phyloP scores from a whole-genome alignment of 2,113 vertebrate species.

The Crocuta crocuta region DNA sequence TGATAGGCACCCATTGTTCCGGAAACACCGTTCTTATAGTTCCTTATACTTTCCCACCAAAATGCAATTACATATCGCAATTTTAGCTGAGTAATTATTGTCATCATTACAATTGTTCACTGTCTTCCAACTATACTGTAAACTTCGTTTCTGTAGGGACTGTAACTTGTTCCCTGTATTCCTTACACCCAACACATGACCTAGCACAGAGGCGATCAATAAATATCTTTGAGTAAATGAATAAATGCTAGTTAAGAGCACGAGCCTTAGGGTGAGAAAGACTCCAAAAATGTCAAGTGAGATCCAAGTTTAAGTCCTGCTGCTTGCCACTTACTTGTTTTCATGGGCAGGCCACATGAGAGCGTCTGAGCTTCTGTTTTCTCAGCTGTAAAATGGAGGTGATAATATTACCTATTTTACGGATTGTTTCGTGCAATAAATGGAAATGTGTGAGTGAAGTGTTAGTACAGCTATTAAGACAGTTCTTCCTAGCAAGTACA shows the following conservation, averaged over 20 bases:
- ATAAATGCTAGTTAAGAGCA: not conserved
- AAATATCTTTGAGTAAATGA: not conserved
- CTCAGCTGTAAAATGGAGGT: not conserved
- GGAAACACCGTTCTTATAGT: not conserved
- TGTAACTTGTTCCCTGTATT: not conserved
- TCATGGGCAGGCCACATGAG: not conserved
- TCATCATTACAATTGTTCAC: not conserved
- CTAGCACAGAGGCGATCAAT: not conserved
- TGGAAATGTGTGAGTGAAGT: not conserved
- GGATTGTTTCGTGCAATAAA: not conserved
- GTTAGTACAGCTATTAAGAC: not conserved
- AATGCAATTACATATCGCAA: not conserved
- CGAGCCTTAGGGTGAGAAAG: not conserved
- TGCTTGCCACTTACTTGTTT: not conserved
- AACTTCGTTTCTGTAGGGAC: not conserved
- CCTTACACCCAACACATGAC: not conserved
- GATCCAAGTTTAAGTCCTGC: not conserved
- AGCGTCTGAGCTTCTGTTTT: not conserved
- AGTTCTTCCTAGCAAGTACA: not conserved
- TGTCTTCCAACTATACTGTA: not conserved
- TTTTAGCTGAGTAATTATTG: not conserved
- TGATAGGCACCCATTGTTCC: too few species aligned
- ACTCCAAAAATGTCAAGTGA: not conserved
- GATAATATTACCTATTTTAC: not conserved
- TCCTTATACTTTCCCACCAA: not conserved